Base-by-base conservation (phyloP, 2,113 vertebrate species). In the Brienomyrus longianalis region DNA sequence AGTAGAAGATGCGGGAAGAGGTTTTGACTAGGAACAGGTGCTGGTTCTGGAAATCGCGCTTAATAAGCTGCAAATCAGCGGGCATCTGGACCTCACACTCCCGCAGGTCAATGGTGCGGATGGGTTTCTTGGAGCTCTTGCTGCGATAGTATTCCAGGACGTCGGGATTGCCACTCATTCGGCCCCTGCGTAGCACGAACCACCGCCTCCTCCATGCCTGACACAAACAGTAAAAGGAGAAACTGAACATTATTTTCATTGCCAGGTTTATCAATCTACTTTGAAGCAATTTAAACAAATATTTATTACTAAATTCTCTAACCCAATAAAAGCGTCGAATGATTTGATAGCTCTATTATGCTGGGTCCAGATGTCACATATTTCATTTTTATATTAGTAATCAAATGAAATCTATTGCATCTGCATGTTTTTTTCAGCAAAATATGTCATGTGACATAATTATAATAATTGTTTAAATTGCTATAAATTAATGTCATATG, bases 161-260 rank as follows among this genome's bases (percentile, higher is more conserved):
- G 0, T 99, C 98, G 0, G 98, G 98, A 90, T 99, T 97, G 0
- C 98, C 98, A 0, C 97, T 97, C 98, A 99, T 97, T 74, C 98
- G 97, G 27, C 98, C 98, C 84, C 96, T 94, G 70, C 98, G 97
- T 31, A 99, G 95, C 91, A 99, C 97, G 1, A 99, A 99, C 98
- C 98, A 99, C 83, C 98, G 97, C 91, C 97, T 98, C 91, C 98
- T 93, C 98, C 98, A 99, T 5, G 98, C 97, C 98, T 99, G 94
- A 77, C 83, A 88, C 84, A 88, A 86, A 2, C 1, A 77, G 70
- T 1, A 13, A 27, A 27, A 13, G 62, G 62, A 31, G 62, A 27
- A 70, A 5, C 74, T 8, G 31, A 19, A 43, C 13, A 15, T 5
- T 43, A 80, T 39, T 31, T 77, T 39, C 70, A 27, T 77, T 77